phyloP scores from a whole-genome alignment of 2,888 invertebrate genomes.

The Lasioglossum marginatum region DNA sequence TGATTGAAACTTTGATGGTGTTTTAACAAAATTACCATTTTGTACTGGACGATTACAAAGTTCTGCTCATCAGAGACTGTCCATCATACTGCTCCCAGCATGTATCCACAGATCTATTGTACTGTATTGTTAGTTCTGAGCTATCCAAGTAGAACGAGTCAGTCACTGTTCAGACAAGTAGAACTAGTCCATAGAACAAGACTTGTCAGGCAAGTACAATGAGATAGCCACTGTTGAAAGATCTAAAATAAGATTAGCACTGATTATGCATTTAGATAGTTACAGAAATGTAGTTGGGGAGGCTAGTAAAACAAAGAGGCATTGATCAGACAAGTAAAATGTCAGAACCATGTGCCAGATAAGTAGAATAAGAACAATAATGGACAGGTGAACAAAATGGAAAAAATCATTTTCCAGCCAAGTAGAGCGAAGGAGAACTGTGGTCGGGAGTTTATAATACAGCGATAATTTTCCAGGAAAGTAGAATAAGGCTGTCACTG shows the following conservation, averaged over 20 bases:
- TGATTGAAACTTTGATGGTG: neutral
- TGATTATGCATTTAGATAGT: neutral
- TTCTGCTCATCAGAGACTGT: neutral
- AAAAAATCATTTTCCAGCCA: neutral
- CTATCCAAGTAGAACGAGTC: neutral
- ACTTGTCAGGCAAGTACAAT: neutral
- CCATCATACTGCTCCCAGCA: neutral
- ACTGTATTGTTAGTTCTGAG: neutral
- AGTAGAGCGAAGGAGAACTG: neutral
- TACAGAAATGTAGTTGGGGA: neutral
- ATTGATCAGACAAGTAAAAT: neutral
- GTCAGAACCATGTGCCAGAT: neutral
- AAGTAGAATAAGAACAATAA: neutral
- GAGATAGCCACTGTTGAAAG: neutral
- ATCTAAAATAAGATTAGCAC: neutral
- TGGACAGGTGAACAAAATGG: neutral
- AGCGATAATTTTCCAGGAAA: neutral
- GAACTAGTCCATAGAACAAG: neutral
- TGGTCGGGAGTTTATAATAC: neutral
- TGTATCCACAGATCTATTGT: neutral
- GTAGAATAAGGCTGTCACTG: neutral
- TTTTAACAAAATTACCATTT: neutral
- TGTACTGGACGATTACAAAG: neutral
- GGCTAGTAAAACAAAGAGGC: neutral
- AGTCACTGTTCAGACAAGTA: neutral